Evolutionary conservation across 2,888 invertebrate species (phyloP), one percentile per base, ranked within the genome.

Genomic region (Nephrocerus scutellatus): DNA sequence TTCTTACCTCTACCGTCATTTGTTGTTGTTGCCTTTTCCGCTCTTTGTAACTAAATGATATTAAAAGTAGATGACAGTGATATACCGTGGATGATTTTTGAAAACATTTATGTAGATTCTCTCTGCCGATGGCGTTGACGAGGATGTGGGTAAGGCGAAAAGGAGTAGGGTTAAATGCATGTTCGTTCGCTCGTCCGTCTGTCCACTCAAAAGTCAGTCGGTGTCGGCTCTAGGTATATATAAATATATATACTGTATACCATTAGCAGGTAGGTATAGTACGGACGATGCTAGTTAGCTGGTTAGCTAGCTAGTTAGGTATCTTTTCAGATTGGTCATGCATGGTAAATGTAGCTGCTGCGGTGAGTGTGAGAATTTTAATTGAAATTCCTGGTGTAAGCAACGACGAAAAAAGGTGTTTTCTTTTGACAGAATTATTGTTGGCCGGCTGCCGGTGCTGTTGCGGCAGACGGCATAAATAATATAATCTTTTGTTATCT

Each of bases 1-100:
- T 61, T 62, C 53, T 62, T 62, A 61, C 43, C 26, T 36, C 36
- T 21, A 39, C 56, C 52, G 55, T 51, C 49, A 53, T 41, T 41
- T 41, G 44, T 42, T 31, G 42, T 41, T 37, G 44, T 37, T 36
- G 40, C 32, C 34, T 37, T 43, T 39, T 31, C 13, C 33, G 24
- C 14, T 20, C 14, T 15, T 14, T 14, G 13, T 36, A 43, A 42
- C 39, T 47, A 43, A 48, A 44, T 49, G 50, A 48, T 48, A 50
- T 48, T 48, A 47, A 50, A 48, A 47, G 44, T 43, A 47, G 48
- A 48, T 50, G 50, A 50, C 50, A 50, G 48, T 51, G 50, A 51
- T 51, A 48, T 48, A 48, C 48, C 50, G 49, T 50, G 47, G 45
- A 45, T 46, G 49, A 51, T 51, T 47, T 48, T 44, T 44, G 39